Evolutionary conservation across 2,797 vertebrate genomes (phyloP).

Genomic region (Etheostoma perlongum): DNA sequence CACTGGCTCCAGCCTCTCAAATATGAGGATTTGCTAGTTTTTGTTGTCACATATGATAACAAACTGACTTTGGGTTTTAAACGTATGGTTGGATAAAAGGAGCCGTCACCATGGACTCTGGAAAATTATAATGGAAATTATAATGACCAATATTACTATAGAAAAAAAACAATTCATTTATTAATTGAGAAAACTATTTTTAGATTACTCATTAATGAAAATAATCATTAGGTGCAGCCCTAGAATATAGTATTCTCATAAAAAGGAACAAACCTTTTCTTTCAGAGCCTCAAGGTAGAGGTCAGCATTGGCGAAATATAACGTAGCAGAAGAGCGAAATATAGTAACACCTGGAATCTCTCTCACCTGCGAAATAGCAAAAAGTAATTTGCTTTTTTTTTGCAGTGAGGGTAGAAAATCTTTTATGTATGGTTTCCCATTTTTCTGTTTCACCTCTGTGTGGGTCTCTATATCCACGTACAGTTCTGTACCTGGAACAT

Average conservation of each 20-base stretch:
- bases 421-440: neutral
- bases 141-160: neutral
- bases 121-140: too few species aligned
- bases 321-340: slow-evolving; percentile 92
- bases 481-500: slow-evolving; percentile 85
- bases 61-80: neutral
- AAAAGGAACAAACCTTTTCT: slow-evolving; percentile 86
- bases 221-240: neutral
- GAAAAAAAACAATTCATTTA: neutral
- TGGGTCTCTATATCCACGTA: slow-evolving; percentile 85
- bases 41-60: slow-evolving; percentile 1
- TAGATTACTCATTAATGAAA: neutral
- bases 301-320: slow-evolving; percentile 97
- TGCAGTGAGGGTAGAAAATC: neutral
- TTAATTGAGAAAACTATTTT: too few species aligned
- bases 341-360: slow-evolving; percentile 94
- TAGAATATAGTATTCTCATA: neutral
- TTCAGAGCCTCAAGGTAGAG: slow-evolving; percentile 92
- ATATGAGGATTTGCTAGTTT: neutral
- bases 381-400: neutral
- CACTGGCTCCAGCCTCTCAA: neutral
- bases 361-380: slow-evolving; percentile 83
- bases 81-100: neutral
- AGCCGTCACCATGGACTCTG: neutral
- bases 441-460: slow-evolving; percentile 72